phyloP scores from a whole-genome alignment of 2,113 vertebrate species.

The Lepisosteus oculatus region DNA sequence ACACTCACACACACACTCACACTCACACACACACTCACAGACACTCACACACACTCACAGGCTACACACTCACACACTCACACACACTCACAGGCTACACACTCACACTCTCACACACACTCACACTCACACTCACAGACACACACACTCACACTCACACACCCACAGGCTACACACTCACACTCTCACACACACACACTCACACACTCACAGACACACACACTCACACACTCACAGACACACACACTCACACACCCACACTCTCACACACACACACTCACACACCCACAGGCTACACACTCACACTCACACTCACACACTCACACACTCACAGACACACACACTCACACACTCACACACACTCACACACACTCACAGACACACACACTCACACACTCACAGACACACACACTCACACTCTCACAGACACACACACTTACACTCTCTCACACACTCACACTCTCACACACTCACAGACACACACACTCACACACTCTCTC shows the following conservation, averaged over 20 bases:
- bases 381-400: conserved; percentile 12
- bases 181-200: conserved; percentile 3
- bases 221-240: too few relatives aligned
- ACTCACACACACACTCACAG: too few relatives aligned
- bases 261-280: conserved; percentile 21
- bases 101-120: conserved; percentile 38
- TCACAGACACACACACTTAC: not conserved
- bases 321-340: not conserved
- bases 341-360: too few relatives aligned
- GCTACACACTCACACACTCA: conserved; percentile 68
- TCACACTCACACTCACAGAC: conserved; percentile 36
- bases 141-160: conserved; percentile 3
- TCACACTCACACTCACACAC: conserved; percentile 34
- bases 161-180: not conserved
- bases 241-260: conserved; percentile 15
- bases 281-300: conserved; percentile 39
- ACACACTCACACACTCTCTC: not conserved
- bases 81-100: too few relatives aligned
- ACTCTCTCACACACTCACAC: conserved; percentile 20
- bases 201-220: conserved; percentile 6
- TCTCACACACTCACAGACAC: not conserved
- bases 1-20: conserved; percentile 37
- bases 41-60: too few relatives aligned
- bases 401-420: conserved; percentile 20
- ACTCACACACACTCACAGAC: too few relatives aligned